These are phyloP conservation scores for Ectropis grisescens DNA, from an alignment of 1,140 invertebrate species.

Conservation along the genomic window DNA sequence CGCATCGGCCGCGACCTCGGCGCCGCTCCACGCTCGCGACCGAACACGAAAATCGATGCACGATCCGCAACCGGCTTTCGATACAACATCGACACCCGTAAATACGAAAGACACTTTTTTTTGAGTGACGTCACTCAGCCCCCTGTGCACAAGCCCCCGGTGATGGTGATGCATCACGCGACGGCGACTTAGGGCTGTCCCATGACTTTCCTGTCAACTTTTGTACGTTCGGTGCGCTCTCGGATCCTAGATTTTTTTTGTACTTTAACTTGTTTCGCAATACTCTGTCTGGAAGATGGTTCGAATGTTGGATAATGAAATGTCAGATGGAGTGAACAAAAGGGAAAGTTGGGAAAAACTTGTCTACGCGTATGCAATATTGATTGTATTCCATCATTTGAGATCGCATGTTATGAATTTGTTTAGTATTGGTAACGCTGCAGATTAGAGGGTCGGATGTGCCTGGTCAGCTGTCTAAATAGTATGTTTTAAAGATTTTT, in stretches of 20 bases:
- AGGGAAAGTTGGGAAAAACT: too few relatives aligned
- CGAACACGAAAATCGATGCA: conserved; percentile 63
- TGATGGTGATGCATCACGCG: conserved; percentile 28
- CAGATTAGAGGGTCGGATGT: too few relatives aligned
- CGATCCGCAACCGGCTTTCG: conserved; percentile 50
- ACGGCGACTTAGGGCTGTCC: conserved; percentile 18
- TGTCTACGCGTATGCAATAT: too few relatives aligned
- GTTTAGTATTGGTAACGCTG: too few relatives aligned
- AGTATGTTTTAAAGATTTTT: too few relatives aligned
- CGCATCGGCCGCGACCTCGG: conserved; percentile 43
- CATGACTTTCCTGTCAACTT: conserved; percentile 18
- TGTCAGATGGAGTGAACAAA: too few relatives aligned
- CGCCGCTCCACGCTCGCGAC: conserved; percentile 52
- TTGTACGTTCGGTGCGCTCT: conserved; percentile 11
- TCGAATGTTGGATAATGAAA: too few relatives aligned
- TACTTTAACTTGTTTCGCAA: too few relatives aligned
- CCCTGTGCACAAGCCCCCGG: conserved; percentile 30
- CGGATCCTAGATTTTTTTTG: conserved; percentile 2
- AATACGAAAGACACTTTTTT: conserved; percentile 34
- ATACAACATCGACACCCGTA: conserved; percentile 39
- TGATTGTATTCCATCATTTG: too few relatives aligned
- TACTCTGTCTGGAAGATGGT: too few relatives aligned
- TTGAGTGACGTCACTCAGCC: conserved; percentile 30
- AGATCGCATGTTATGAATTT: too few relatives aligned
- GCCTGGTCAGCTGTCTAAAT: too few relatives aligned